These are phyloP conservation scores for Hephaestus fuliginosus DNA, from an alignment of 2,797 vertebrate genomes.

Conservation along the genomic window DNA sequence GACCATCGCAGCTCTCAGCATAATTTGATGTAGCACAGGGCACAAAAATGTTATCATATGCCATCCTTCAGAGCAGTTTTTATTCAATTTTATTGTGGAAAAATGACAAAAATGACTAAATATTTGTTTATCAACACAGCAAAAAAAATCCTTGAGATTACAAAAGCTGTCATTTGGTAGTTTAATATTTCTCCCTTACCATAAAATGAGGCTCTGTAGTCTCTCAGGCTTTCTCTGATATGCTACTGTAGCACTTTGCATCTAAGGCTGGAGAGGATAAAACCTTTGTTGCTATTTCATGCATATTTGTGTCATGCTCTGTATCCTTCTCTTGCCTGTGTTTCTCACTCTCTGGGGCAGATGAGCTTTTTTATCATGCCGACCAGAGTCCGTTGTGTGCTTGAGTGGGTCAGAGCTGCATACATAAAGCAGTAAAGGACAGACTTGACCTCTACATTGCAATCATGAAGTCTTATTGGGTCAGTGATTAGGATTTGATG, in stretches of 20 bases:
- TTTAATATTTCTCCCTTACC: not conserved
- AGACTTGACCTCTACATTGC: slow-evolving; percentile 72
- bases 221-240: not conserved
- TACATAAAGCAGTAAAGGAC: slow-evolving; percentile 57
- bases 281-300: slow-evolving; percentile 5
- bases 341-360: slow-evolving; percentile 25
- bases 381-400: slow-evolving; percentile 39
- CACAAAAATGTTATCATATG: too few species aligned
- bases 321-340: slow-evolving; percentile 5
- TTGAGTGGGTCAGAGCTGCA: slow-evolving; percentile 61
- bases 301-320: slow-evolving; percentile 21
- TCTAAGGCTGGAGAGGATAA: not conserved
- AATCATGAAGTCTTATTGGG: slow-evolving; percentile 74
- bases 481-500: slow-evolving; percentile 74
- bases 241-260: slow-evolving; percentile 1
- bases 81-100: not conserved
- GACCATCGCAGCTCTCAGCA: slow-evolving; percentile 21
- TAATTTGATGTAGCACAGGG: not conserved
- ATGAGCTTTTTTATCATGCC: slow-evolving; percentile 57
- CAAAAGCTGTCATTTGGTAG: not conserved
- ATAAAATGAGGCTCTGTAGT: not conserved
- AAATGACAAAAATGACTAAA: not conserved
- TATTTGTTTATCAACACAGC: not conserved
- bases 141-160: slow-evolving; percentile 12
- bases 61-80: slow-evolving; percentile 6